Conservation (phyloP, 2,888 invertebrate species). For the Orthosia gothica region DNA sequence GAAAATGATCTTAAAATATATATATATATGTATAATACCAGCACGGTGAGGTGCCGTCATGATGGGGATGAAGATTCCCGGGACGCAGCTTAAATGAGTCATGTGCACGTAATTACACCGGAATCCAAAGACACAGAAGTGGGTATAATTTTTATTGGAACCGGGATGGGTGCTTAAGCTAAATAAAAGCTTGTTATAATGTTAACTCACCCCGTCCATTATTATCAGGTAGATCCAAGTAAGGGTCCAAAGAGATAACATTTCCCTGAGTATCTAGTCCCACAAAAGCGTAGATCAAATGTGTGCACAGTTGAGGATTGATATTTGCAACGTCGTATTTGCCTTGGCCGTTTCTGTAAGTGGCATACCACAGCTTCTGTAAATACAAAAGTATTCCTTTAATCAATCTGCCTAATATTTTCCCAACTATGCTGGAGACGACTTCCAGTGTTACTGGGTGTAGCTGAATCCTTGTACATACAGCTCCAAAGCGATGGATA, state of each 20-base stretch:
- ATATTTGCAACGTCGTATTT: conserved; percentile 93
- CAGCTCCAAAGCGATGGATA: no score
- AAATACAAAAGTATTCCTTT: neutral
- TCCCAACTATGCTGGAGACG: neutral
- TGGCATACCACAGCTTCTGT: conserved; percentile 93
- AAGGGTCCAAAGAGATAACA: conserved; percentile 91
- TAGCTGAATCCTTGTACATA: neutral
- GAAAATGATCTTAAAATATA: no score
- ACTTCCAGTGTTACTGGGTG: neutral
- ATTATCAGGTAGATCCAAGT: conserved; percentile 92
- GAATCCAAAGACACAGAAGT: no score
- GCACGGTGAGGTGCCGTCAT: no score
- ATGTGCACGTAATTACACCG: no score
- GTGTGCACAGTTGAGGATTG: conserved; percentile 94
- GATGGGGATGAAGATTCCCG: no score
- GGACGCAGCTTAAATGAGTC: no score
- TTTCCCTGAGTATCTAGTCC: conserved; percentile 91
- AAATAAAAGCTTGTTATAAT: neutral
- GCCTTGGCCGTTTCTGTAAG: conserved; percentile 93
- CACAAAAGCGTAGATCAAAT: conserved; percentile 94
- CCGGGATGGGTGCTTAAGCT: no score
- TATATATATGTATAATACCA: no score
- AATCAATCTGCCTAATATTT: neutral
- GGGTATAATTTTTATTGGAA: no score
- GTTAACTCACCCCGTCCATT: conserved; percentile 88